phyloP scores from a whole-genome alignment of 2,888 invertebrate genomes.

The Darwinula stevensoni region DNA sequence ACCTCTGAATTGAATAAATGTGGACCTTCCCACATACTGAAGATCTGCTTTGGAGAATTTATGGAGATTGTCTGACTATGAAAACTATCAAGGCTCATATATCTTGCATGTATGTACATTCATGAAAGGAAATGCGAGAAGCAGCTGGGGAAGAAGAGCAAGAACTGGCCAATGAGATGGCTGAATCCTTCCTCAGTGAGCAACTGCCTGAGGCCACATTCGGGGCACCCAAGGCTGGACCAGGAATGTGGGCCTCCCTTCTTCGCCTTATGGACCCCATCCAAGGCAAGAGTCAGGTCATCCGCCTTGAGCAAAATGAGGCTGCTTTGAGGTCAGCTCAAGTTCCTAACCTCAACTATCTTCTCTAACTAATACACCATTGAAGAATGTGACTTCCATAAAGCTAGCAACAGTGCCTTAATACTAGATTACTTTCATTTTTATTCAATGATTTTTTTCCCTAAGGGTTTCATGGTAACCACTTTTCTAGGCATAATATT shows the following conservation, averaged over 20 bases:
- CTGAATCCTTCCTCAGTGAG: slow-evolving; percentile 80
- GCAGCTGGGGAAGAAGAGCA: slow-evolving; percentile 87
- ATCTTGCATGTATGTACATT: no score
- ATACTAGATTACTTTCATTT: neutral
- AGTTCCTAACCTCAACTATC: slow-evolving; percentile 3
- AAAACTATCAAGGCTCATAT: no score
- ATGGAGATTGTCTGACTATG: no score
- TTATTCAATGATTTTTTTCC: no score
- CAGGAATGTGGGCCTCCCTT: slow-evolving; percentile 81
- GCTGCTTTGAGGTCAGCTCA: slow-evolving; percentile 48
- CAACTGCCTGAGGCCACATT: slow-evolving; percentile 76
- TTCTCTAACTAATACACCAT: no score
- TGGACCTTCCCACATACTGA: no score
- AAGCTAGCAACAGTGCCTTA: neutral
- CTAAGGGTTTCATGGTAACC: no score
- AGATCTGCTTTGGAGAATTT: no score
- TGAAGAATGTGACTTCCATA: slow-evolving; percentile 4
- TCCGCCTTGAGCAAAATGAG: slow-evolving; percentile 78
- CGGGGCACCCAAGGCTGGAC: slow-evolving; percentile 77
- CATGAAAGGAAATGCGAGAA: slow-evolving; percentile 90
- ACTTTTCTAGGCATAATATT: no score
- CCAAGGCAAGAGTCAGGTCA: slow-evolving; percentile 37
- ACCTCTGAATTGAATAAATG: no score
- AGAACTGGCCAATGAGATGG: slow-evolving; percentile 86
- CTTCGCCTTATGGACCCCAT: slow-evolving; percentile 64